A percentile compares a stretch with the other conserved stretches of the same genome.
These are phyloP conservation scores for Brachionus manjavacas DNA, from an alignment of 1,140 invertebrate genomes.

Conservation along the genomic window DNA sequence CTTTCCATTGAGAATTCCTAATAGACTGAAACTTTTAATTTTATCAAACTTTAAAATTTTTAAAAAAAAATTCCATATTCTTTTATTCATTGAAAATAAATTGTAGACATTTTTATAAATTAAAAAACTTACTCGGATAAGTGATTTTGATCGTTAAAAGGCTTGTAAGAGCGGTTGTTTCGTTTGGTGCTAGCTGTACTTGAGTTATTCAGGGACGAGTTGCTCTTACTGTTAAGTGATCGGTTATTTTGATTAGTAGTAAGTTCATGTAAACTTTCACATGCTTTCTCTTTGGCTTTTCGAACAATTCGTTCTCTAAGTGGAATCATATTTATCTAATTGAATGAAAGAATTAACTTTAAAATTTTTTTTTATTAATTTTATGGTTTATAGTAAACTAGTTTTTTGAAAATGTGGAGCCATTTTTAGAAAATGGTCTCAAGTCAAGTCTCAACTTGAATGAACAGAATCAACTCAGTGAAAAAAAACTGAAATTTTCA, in stretches of 20 bases:
- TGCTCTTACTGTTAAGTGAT: neutral
- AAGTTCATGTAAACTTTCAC: conserved; percentile 29
- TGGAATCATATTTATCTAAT: conserved; percentile 18
- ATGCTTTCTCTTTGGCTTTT: conserved; percentile 27
- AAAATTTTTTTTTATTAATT: neutral
- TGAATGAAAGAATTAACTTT: neutral
- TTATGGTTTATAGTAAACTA: no score
- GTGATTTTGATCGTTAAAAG: conserved; percentile 3
- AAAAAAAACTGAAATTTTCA: neutral
- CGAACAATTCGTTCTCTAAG: conserved; percentile 32
- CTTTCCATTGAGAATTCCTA: no score
- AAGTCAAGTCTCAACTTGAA: neutral
- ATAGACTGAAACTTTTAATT: no score
- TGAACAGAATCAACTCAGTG: neutral
- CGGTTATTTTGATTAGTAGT: conserved; percentile 27
- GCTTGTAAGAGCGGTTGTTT: conserved; percentile 34
- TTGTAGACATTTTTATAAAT: neutral
- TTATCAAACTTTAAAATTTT: no score
- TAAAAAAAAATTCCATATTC: no score
- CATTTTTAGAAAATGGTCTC: neutral
- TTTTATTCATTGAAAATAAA: no score
- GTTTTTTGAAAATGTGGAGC: no score
- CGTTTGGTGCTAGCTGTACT: neutral
- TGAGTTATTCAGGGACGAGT: neutral
- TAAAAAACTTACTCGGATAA: neutral